phyloP scores from a whole-genome alignment of 1,140 invertebrate genomes.

The Leptinotarsa undecemlineata region DNA sequence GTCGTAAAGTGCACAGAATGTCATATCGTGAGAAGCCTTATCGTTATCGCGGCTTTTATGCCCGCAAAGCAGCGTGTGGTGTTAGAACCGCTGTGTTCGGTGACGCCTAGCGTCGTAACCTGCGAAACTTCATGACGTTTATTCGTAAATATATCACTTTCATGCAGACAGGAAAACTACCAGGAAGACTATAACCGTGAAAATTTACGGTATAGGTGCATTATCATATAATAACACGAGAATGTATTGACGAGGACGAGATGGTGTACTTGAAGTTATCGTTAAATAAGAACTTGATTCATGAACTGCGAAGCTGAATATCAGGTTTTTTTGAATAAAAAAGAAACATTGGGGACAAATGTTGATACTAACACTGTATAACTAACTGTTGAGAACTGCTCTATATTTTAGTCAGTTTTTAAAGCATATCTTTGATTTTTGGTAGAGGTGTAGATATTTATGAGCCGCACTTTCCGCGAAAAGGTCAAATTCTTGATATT shows the following conservation, averaged over 20 bases:
- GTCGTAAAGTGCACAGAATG: slow-evolving; percentile 27
- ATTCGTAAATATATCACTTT: slow-evolving; percentile 23
- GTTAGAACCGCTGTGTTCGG: slow-evolving; percentile 17
- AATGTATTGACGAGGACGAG: background rate
- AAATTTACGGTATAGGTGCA: slow-evolving; percentile 22
- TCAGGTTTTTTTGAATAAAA: too few relatives aligned
- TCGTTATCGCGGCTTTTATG: slow-evolving; percentile 42
- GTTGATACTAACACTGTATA: too few relatives aligned
- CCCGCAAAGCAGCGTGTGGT: slow-evolving; percentile 40
- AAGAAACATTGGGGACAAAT: too few relatives aligned
- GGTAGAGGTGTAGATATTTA: too few relatives aligned
- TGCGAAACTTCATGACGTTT: slow-evolving; percentile 21
- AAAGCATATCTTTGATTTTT: too few relatives aligned
- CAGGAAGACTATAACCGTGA: slow-evolving; percentile 19
- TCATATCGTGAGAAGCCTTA: slow-evolving; percentile 39
- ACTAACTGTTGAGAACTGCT: too few relatives aligned
- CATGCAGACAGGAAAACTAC: slow-evolving; percentile 15
- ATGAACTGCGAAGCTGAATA: too few relatives aligned
- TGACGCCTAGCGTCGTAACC: slow-evolving; percentile 34
- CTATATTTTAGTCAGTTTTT: too few relatives aligned
- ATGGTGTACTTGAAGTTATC: slow-evolving; percentile 1
- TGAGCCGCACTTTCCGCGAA: too few relatives aligned
- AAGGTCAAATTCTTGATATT: too few relatives aligned
- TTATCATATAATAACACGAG: slow-evolving; percentile 22
- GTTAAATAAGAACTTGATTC: background rate